Evolutionary conservation across 1,140 invertebrate genomes (phyloP), one percentile per base, ranked within the genome.

Genomic region (Caenorhabditis briggsae): DNA sequence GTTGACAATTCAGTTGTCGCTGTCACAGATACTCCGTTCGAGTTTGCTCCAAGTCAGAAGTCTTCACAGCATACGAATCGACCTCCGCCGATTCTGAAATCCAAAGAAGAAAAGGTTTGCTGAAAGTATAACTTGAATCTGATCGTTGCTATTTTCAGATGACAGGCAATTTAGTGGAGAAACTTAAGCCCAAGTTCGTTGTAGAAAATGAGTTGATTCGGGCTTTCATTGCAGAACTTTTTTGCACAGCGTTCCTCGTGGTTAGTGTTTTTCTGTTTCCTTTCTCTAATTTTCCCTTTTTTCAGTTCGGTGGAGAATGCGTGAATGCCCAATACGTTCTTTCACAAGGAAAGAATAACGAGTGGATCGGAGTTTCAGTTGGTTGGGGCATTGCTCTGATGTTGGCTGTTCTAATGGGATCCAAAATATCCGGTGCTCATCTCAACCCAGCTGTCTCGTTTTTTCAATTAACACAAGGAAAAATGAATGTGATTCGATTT

Each of bases 391-490:
- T 91, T 14, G 64, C 83, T 3, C 85, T 91, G 0, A 86, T 90
- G 82, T 53, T 91, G 6, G 88, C 90, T 48, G 89, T 90, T 23
- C 48, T 85, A 6, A 84, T 91, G 25, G 83, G 89, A 11, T 87
- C 86, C 25, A 86, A 88, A 41, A 89, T 91, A n/a, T 90, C 90
- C 46, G 90, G 90, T 90, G 94, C 93, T 7, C 94, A 94, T 90
- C 88, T 94, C 14, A 94, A 94, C 90, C 94, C 94, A 7, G 93
- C 94, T 11, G 93, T 94, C 0, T 93, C 93, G 0, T 82, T 94
- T 11, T 93, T 94, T 23, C 90, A 93, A 86, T 92, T 93, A 0
- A 65, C 92, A 7, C 84, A 94, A 8, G 93, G 93, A 8, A 92
- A 92, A 86, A 90, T 93, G 18, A 87, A 91, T 16, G 94, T 93